Base-by-base conservation (phyloP, 1,140 invertebrate species). In the Drosophila persimilis region DNA sequence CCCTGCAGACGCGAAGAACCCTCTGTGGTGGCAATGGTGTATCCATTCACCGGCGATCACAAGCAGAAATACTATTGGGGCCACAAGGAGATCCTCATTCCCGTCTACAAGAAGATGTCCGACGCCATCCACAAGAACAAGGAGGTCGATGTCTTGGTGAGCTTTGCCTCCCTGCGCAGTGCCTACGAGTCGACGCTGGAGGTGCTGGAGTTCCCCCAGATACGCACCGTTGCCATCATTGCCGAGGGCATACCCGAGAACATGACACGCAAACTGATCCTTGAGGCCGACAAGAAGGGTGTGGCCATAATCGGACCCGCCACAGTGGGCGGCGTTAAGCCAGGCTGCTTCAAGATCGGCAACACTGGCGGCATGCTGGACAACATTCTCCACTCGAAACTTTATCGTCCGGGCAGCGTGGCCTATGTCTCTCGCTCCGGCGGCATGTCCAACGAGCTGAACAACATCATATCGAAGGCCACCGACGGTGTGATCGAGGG, bases 41-140 rank as follows among this genome's bases (percentile, higher is more conserved):
- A 99, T 93, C 99, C 99, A 3, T 99, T 98, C 91, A 99, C 98
- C 4, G 99, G 98, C 1, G 98, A 99, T 93, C 98, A 99, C 91
- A 99, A 99, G 89, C 98, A 99, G 91, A 99, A 99, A 92, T 99
- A 98, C 92, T 99, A 99, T 90, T 99, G 98, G 96, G 99, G 99
- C 1, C 98, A 99, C 92, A 99, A 99, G 90, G 99, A 99, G 85
- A 96, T 99, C 46, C 94, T 99, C 6, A 96, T 99, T 90, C 85
- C 94, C 92, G 98, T 99, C 1, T 99, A 99, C 92, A 99, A 99
- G 86, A 97, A 97, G 90, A 99, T 99, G 97, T 95, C 95, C 74
- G 98, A 99, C 89, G 98, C 98, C 3, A 99, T 99, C 95, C 94
- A 94, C 11, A 98, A 98, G 85, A 98, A 99, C 91, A 96, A 90